Evolutionary conservation across 2,113 vertebrate species (phyloP).

Genomic region (Fregetta grallaria): DNA sequence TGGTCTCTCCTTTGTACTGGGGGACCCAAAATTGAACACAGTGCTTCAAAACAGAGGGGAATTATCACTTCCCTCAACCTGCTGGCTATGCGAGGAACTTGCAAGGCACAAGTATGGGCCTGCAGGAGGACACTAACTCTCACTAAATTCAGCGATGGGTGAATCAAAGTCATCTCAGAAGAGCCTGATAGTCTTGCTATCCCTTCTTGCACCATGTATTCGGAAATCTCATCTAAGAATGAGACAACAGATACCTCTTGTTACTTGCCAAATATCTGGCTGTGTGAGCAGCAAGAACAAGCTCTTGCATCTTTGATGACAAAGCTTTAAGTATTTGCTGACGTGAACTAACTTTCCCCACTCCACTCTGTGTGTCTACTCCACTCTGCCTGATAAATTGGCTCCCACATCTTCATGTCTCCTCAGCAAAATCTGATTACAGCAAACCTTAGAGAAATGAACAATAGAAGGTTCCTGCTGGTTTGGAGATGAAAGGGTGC

Average conservation of each 20-base stretch:
- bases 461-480: background rate
- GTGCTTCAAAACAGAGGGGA: background rate
- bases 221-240: background rate
- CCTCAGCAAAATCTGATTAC: background rate
- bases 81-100: background rate
- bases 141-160: background rate
- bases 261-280: background rate
- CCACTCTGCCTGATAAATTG: background rate
- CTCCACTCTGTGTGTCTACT: background rate
- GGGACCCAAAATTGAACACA: background rate
- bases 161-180: background rate
- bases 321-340: background rate
- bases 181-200: background rate
- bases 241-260: background rate
- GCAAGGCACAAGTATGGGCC: background rate
- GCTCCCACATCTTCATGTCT: background rate
- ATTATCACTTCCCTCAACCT: background rate
- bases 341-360: background rate
- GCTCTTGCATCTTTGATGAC: background rate
- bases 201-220: background rate
- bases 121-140: background rate
- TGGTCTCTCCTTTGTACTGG: background rate
- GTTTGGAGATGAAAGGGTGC: slow-evolving; percentile 7
- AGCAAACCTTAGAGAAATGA: background rate
- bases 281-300: background rate